These are phyloP conservation scores for Daubentonia madagascariensis DNA, from an alignment of 2,113 vertebrate genomes.

Conservation along the genomic window DNA sequence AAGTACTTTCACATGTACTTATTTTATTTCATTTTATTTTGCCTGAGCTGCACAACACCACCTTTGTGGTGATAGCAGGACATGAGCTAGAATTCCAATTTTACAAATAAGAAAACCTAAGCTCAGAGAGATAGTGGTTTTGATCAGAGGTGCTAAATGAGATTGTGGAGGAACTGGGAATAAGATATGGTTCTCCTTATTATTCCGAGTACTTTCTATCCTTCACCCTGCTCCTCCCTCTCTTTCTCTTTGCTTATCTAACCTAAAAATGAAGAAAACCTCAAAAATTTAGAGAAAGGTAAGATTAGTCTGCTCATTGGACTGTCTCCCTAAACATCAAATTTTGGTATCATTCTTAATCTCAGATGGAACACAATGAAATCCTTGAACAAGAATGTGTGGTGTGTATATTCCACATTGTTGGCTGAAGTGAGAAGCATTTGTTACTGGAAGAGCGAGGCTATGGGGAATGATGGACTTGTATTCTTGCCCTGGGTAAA, in stretches of 20 bases:
- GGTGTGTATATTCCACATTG: neutral
- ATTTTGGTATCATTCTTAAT: neutral
- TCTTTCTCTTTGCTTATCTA: neutral
- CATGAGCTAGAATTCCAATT: neutral
- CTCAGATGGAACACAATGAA: neutral
- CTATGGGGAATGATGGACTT: neutral
- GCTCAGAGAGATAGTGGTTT: neutral
- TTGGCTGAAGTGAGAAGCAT: neutral
- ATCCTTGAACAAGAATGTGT: neutral
- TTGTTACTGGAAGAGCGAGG: neutral
- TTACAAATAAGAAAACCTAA: neutral
- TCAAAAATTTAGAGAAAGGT: neutral
- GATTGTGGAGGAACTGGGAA: neutral
- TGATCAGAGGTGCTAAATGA: constrained; percentile 1
- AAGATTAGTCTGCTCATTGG: neutral
- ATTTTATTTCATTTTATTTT: neutral
- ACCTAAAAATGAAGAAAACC: neutral
- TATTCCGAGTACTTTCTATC: neutral
- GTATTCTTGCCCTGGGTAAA: constrained; percentile 2
- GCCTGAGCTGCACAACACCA: neutral
- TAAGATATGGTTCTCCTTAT: neutral
- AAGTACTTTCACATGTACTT: neutral
- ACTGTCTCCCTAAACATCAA: neutral
- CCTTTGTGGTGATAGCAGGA: neutral
- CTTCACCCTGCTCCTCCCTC: neutral